Evolutionary conservation across 2,797 vertebrate species (phyloP).

Genomic region (Aldrovandia affinis): DNA sequence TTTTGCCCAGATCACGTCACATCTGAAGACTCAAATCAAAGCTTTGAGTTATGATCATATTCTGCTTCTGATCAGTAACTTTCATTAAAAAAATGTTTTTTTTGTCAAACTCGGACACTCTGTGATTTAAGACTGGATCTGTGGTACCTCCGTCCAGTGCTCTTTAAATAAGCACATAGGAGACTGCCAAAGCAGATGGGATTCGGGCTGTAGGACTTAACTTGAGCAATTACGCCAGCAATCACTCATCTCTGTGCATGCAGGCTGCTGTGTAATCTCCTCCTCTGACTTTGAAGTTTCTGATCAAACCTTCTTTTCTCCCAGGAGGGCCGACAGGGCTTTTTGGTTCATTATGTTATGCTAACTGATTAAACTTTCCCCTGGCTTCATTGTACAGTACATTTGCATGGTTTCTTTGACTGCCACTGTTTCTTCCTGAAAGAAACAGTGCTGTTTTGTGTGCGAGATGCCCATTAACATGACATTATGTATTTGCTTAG

Average conservation of each 20-base stretch:
- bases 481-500: neutral
- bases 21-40: neutral
- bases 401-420: neutral
- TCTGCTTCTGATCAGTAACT: neutral
- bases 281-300: constrained; percentile 36
- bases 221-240: constrained; percentile 24
- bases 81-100: neutral
- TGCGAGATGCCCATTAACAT: neutral
- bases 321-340: constrained; percentile 19
- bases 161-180: neutral
- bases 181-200: constrained; percentile 31
- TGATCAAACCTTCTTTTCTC: constrained; percentile 31
- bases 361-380: neutral
- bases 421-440: constrained; percentile 1
- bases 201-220: constrained; percentile 26
- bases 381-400: neutral
- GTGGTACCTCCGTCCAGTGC: constrained; percentile 8
- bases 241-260: constrained; percentile 10
- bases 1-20: neutral
- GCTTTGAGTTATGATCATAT: neutral
- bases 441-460: neutral
- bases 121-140: neutral
- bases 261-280: constrained; percentile 26
- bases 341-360: constrained; percentile 31
- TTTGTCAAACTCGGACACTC: neutral